Base-by-base conservation (phyloP, 2,113 vertebrate genomes). In the Poicephalus meyeri region DNA sequence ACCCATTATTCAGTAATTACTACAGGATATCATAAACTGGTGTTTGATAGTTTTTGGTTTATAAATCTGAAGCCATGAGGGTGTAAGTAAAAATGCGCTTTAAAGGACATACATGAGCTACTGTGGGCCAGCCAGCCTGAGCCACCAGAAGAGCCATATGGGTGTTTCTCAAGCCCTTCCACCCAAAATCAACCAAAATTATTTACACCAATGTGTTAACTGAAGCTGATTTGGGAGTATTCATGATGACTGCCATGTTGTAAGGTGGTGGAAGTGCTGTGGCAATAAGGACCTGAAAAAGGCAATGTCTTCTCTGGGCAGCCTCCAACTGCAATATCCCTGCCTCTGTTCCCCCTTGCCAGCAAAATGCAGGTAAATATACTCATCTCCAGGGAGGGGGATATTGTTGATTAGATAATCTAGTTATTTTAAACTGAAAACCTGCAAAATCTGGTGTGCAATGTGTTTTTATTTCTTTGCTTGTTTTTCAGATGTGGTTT, bases 181-280 rank as follows among this genome's bases (percentile, higher is more conserved):
- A 49, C 13, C 68, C 26, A 2, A 65, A 74, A n/a, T 10, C 41
- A 44, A 1, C 4, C 41, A 17, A 16, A 35, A 18, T 4, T 25
- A 18, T 4, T 8, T 19, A 7, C 19, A 7, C 7, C 2, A 6
- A 58, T 1, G 5, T 2, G 9, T 5, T 5, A 41, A 4, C 6
- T 2, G 52, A 29, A 37, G 37, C 9, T 10, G 21, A 42, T 37
- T 2, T 35, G 41, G 68, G 29, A 73, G 52, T 9, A 0, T 8
- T 39, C 5, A 2, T 7, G 2, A 8, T 0, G 3, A 21, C 60
- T 44, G 47, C 18, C 17, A 65, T 14, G 7, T 15, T 28, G 17
- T 13, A 16, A 13, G 4, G 11, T 6, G 52, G 0, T 16, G 29
- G 19, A 31, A 49, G 11, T 18, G 37, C 37, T 39, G 55, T 0